A percentile compares a stretch with the other conserved stretches of the same genome.
These are phyloP conservation scores for Isurus oxyrinchus DNA, from an alignment of 2,113 vertebrate species.

Conservation along the genomic window DNA sequence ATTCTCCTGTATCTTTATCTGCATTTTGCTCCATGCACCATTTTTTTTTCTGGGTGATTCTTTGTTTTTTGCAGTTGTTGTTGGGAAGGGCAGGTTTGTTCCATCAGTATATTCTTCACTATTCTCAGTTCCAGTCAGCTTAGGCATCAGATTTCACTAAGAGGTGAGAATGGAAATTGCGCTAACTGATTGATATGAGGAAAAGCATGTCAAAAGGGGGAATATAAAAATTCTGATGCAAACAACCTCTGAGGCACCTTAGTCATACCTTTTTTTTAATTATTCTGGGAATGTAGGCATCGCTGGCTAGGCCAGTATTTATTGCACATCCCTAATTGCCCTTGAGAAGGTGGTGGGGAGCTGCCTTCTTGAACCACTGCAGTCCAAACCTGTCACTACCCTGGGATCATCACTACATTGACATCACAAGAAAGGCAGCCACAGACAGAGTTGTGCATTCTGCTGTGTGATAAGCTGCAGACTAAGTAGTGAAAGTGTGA, in stretches of 20 bases:
- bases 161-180: background rate
- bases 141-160: background rate
- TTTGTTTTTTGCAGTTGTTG: background rate
- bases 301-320: no score
- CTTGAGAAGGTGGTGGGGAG: no score
- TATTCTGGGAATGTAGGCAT: no score
- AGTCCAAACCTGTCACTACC: background rate
- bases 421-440: background rate
- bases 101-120: background rate
- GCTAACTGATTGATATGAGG: background rate
- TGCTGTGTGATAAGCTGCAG: background rate
- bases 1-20: background rate
- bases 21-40: background rate
- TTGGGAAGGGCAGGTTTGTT: background rate
- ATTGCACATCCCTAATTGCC: no score
- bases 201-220: background rate
- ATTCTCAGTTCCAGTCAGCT: background rate
- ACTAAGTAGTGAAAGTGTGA: background rate
- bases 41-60: background rate
- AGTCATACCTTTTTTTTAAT: no score
- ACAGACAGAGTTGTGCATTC: background rate
- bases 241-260: background rate
- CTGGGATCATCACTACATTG: background rate
- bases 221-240: background rate
- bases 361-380: no score